Base-by-base conservation (phyloP, 2,888 invertebrate species). In the Eugnorisma glareosa region DNA sequence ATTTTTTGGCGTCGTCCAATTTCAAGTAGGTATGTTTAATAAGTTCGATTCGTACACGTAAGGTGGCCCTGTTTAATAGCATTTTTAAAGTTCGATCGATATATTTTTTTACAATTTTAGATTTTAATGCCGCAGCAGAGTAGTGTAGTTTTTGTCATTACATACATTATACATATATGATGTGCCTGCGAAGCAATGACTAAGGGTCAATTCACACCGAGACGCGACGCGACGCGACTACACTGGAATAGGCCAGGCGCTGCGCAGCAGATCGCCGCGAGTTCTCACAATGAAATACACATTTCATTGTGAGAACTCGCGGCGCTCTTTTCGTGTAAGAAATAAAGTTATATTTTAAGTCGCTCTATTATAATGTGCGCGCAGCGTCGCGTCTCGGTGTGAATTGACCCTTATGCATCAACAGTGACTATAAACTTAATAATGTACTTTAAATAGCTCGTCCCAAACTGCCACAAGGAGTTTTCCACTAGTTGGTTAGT, bases 51-150 rank as follows among this genome's bases (percentile, higher is more conserved):
- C 57, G 57, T 73, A 67, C 37, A 63, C 63, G 63, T 76, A 37
- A 84, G 77, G 63, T 81, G 67, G 35, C 54, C 61, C 67, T 66
- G 75, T 68, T 45, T 57, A 85, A 66, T 81, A 72, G 43, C 59
- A 45, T 63, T 82, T 61, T 74, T 61, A 64, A 67, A 78, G 37
- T 64, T 83, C 37, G n/a, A 74, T 54, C 69, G 28, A 67, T 73
- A 77, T 86, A 75, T 79, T 75, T 83, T 82, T 73, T 75, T 76
- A 74, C 61, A 63, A 67, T 77, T 70, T 78, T 83, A 78, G 76
- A 69, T 83, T 79, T 79, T 74, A 83, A 69, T 71, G 57, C 69
- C 37, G 66, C 76, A 61, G 59, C 66, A 67, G 54, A n/a, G 31
- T 79, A 80, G 68, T 82, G 67, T 83, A 83, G 54, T 73, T 64